Conservation (phyloP, 2,797 vertebrate genomes). For the Pipistrellus kuhlii region DNA sequence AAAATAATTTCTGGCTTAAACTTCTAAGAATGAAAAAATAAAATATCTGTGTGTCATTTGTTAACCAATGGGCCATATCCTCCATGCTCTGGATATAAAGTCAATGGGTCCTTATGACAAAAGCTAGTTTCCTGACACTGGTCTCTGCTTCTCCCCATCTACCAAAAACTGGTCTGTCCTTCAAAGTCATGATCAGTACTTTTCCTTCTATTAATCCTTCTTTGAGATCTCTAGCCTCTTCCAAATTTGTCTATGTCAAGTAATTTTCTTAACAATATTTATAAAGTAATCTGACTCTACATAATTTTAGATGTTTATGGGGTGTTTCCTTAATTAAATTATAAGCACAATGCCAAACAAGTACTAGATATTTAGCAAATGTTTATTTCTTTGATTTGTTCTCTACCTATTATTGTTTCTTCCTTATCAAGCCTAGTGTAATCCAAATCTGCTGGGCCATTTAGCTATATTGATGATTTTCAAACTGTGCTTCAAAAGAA, state of each 20-base stretch:
- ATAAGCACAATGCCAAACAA: not conserved
- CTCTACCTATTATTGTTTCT: not conserved
- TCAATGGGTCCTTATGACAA: not conserved
- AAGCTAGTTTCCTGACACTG: not conserved
- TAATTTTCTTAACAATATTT: not conserved
- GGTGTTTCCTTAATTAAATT: not conserved
- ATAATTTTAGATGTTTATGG: not conserved
- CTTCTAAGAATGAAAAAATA: not conserved
- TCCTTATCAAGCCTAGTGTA: not conserved
- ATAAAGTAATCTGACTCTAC: not conserved
- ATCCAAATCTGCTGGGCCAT: not conserved
- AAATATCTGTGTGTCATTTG: not conserved
- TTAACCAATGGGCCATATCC: not conserved
- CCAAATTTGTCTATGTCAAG: not conserved
- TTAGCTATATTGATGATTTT: slow-evolving; percentile 14
- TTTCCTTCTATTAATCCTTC: not conserved
- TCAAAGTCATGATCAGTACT: not conserved
- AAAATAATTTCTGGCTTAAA: slow-evolving; percentile 14
- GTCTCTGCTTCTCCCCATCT: not conserved
- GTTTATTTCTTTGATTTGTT: not conserved
- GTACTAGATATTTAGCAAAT: slow-evolving; percentile 3
- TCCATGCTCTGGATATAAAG: not conserved
- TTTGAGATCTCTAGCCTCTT: not conserved
- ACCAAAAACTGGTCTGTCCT: not conserved
- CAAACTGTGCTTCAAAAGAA: slow-evolving; percentile 39